Evolutionary conservation across 1,140 invertebrate species (phyloP).

Genomic region (Drosophila jambulina): DNA sequence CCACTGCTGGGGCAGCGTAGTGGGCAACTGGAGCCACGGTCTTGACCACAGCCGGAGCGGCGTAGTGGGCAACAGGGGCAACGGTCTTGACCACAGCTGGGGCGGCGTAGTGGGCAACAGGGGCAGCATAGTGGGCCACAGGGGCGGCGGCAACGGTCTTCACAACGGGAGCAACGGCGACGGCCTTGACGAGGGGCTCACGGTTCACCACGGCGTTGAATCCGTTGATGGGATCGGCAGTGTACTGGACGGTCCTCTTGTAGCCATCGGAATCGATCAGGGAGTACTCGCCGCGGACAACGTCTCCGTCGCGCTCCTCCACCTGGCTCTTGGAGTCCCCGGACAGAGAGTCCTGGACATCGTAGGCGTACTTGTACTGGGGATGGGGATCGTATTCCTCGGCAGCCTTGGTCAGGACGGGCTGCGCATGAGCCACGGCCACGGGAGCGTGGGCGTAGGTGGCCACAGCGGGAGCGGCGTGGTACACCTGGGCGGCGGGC

Average conservation of each 20-base stretch:
- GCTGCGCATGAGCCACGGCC: conserved; percentile 63
- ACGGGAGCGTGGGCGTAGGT: conserved; percentile 49
- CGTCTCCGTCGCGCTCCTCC: conserved; percentile 87
- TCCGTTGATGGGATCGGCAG: conserved; percentile 81
- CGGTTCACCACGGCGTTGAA: conserved; percentile 84
- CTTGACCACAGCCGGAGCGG: conserved; percentile 41
- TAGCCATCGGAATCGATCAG: conserved; percentile 88
- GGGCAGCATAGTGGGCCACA: conserved; percentile 51
- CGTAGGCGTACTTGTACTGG: conserved; percentile 88
- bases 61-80: conserved; percentile 39
- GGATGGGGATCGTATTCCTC: conserved; percentile 79
- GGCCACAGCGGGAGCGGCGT: conserved; percentile 70
- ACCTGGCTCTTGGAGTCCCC: conserved; percentile 89
- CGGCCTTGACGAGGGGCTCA: conserved; percentile 73
- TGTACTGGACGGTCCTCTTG: conserved; percentile 84
- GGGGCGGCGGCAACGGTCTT: conserved; percentile 42
- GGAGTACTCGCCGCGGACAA: conserved; percentile 88
- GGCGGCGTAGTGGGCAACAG: conserved; percentile 54
- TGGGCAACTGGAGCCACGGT: conserved; percentile 38
- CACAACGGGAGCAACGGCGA: conserved; percentile 68
- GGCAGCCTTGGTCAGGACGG: conserved; percentile 64
- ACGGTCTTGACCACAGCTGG: conserved; percentile 43
- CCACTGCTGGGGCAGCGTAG: conserved; percentile 61
- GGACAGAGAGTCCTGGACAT: conserved; percentile 89
- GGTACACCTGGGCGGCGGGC: conserved; percentile 71